Conservation (phyloP, 2,113 vertebrate species). For the Andinoacara biseriatus region DNA sequence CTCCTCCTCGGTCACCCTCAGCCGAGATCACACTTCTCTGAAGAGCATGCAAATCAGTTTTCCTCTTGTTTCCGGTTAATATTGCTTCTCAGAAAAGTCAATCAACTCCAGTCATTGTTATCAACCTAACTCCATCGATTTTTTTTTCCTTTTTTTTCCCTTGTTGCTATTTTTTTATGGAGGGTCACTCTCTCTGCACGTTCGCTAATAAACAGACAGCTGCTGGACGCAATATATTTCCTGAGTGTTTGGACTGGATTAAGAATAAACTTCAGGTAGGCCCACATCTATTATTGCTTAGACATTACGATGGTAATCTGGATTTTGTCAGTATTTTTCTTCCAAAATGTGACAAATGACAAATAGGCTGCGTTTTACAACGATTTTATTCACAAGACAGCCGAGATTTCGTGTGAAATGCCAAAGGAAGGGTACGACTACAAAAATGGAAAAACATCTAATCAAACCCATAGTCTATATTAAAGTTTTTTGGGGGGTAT, state of each 20-base stretch:
- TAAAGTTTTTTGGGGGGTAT: not conserved
- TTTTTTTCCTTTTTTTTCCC: conserved; percentile 3
- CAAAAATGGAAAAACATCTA: not conserved
- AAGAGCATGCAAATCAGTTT: conserved; percentile 68
- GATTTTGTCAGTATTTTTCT: not conserved
- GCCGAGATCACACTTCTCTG: conserved; percentile 72
- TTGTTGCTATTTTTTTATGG: conserved; percentile 63
- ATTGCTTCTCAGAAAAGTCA: conserved; percentile 65
- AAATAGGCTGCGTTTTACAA: not conserved
- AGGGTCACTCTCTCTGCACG: conserved; percentile 69
- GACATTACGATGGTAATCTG: not conserved
- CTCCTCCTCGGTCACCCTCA: conserved; percentile 59
- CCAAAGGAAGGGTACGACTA: not conserved
- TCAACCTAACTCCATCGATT: conserved; percentile 51
- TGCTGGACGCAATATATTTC: conserved; percentile 48
- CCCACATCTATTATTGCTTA: conserved; percentile 21
- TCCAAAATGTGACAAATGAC: not conserved
- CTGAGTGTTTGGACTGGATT: conserved; percentile 61
- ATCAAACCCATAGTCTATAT: not conserved
- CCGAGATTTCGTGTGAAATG: not conserved
- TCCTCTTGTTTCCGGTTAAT: conserved; percentile 36
- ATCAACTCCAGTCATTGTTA: conserved; percentile 48
- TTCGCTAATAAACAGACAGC: conserved; percentile 61
- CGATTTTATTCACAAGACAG: not conserved
- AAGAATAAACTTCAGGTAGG: conserved; percentile 67